Base-by-base conservation (phyloP, 2,797 vertebrate genomes). In the Enteromius viviparus region DNA sequence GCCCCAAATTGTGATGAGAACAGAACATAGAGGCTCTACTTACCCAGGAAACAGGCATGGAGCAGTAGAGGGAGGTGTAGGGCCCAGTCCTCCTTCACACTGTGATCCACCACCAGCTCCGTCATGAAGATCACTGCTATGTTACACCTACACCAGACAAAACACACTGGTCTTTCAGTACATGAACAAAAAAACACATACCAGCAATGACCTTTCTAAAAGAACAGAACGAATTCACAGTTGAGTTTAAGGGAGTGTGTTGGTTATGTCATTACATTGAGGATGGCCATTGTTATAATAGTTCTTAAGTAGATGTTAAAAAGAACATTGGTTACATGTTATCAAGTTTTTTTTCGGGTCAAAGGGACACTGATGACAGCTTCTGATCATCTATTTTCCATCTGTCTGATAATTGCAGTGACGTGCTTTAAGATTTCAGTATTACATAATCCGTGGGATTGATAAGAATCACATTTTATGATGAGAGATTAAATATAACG, bases 41-140 rank as follows among this genome's bases (percentile, higher is more conserved):
- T 29, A 97, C 98, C 98, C 88, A 99, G 91, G 90, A 99, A 99
- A 87, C 99, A 96, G 3, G 98, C 97, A 49, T 99, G 98, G 21
- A 99, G 93, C 26, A 99, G 91, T 15, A 99, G 91, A 0, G 97
- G 97, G 8, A 99, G 94, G 81, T 99, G 98, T 65, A 99, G 91
- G 32, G 97, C 96, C 98, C 98, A 99, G 82, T 99, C 98, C 89
- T 98, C 98, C 89, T 97, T 96, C 85, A 99, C 97, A 14, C 98
- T 98, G 93, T 99, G 98, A 90, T 99, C 98, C 89, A 98, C 97
- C 88, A 99, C 97, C 97, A 99, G 97, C 90, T 99, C 98, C 9
- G 98, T 97, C 97, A 99, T 98, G 85, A 99, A 99, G 88, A 99
- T 99, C 81, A 99, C 98, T 29, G 98, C 97, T 79, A 99, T 97